Base-by-base conservation (phyloP, 2,888 invertebrate genomes). In the Punctoribates punctum region DNA sequence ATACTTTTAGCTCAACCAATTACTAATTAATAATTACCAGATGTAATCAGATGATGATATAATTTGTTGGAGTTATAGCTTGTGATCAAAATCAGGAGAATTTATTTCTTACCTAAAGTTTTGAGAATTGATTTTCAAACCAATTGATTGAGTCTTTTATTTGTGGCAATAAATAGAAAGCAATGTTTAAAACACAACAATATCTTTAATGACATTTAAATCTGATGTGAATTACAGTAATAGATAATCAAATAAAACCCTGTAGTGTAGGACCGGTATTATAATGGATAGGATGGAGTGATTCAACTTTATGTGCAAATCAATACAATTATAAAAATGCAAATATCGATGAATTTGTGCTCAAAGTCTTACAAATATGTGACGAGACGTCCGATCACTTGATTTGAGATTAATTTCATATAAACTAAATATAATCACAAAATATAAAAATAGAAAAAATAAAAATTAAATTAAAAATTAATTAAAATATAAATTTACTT, bases 371-470 rank as follows among this genome's bases (percentile, higher is more conserved):
- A 25, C 5, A 34, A 38, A 27, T 67, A n/a, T 38, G 67, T 67
- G 67, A 67, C 67, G 38, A 67, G 67, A 67, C 5, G 29, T 38
- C 29, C 34, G 67, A 67, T 67, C 67, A 67, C 67, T 67, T 67
- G n/a, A 67, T 8, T n/a, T 67, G 20, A 67, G 20, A n/a, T 67
- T 67, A 67, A 38, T 9, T 34, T 20, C 17, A 60, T 15, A 60
- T 20, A 60, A 60, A 60, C 34, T 34, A 34, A 67, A 25, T 20
- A 20, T 17, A 57, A 57, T 23, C 23, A 57, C 23, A 57, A 57
- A 57, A 48, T 48, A 48, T 48, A 57, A 51, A 51, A 51, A 11
- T 57, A 57, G 6, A 57, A 57, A 57, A 60, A 60, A 27, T 6
- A 1, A 60, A 60, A 60, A 60, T 27, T 6, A 27, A 27, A 54